Conservation (phyloP, 2,797 vertebrate species). For the Rhabdomys pumilio region DNA sequence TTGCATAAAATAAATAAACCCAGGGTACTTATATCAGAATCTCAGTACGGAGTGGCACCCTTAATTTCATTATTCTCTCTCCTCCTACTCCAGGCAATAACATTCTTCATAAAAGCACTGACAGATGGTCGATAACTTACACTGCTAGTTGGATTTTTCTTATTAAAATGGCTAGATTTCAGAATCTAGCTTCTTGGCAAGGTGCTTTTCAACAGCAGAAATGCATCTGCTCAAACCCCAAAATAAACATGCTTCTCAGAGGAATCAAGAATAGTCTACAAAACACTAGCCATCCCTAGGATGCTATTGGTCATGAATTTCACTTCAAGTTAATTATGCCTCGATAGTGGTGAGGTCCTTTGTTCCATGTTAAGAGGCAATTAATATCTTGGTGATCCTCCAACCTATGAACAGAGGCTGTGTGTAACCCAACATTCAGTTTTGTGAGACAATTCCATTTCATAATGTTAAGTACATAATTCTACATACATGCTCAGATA, state of each 20-base stretch:
- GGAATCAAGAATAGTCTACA: conserved; percentile 61
- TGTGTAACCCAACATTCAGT: neutral
- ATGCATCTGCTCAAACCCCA: conserved; percentile 69
- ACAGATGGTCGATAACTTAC: conserved; percentile 72
- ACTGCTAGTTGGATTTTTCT: conserved; percentile 57
- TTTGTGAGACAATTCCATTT: conserved; percentile 51
- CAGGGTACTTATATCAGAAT: neutral
- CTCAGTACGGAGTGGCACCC: neutral
- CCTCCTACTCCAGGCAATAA: neutral
- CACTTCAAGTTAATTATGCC: conserved; percentile 11
- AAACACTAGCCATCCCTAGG: conserved; percentile 20
- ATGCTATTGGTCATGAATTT: conserved; percentile 10
- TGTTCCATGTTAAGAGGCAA: neutral
- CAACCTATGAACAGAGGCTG: neutral
- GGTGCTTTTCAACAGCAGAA: conserved; percentile 74
- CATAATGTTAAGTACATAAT: conserved; percentile 44
- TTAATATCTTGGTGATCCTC: neutral
- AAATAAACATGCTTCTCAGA: conserved; percentile 77
- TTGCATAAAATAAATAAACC: conserved; percentile 34
- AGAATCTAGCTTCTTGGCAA: conserved; percentile 77
- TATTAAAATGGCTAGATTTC: conserved; percentile 73
- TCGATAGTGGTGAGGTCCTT: neutral
- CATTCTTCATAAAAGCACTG: conserved; percentile 26
- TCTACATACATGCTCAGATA: neutral
- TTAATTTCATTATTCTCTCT: conserved; percentile 27